Evolutionary conservation across 2,888 invertebrate species (phyloP).

Genomic region (Hyposoter dolosus): DNA sequence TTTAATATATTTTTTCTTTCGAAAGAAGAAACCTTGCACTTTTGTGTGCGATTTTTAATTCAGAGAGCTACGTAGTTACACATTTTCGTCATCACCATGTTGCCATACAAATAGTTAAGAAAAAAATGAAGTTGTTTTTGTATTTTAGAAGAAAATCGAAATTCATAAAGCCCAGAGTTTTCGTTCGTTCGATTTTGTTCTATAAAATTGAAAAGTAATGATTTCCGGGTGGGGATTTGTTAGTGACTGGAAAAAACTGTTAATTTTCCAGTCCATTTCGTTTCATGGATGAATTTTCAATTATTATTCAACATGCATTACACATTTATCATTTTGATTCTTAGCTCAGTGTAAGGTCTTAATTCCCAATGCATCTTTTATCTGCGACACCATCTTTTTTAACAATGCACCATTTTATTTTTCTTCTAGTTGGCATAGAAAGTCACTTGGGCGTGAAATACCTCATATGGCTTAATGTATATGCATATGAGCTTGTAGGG

Average conservation of each 20-base stretch:
- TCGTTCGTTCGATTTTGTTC: background rate
- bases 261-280: no score
- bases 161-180: background rate
- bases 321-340: background rate
- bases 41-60: background rate
- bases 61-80: background rate
- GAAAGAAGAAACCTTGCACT: background rate
- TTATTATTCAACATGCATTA: background rate
- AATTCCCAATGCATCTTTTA: background rate
- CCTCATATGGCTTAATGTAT: conserved; percentile 11
- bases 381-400: background rate
- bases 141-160: background rate
- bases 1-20: background rate
- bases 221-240: background rate
- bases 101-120: no score
- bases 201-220: background rate
- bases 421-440: background rate
- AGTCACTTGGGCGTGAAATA: conserved; percentile 12
- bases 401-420: background rate
- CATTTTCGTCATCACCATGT: background rate
- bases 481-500: conserved; percentile 33
- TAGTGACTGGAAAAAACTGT: no score
- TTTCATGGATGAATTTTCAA: background rate
- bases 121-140: background rate
- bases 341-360: background rate